A percentile compares a stretch with the other conserved stretches of the same genome.
phyloP scores from a whole-genome alignment of 2,113 vertebrate species.

The Chionomys nivalis region DNA sequence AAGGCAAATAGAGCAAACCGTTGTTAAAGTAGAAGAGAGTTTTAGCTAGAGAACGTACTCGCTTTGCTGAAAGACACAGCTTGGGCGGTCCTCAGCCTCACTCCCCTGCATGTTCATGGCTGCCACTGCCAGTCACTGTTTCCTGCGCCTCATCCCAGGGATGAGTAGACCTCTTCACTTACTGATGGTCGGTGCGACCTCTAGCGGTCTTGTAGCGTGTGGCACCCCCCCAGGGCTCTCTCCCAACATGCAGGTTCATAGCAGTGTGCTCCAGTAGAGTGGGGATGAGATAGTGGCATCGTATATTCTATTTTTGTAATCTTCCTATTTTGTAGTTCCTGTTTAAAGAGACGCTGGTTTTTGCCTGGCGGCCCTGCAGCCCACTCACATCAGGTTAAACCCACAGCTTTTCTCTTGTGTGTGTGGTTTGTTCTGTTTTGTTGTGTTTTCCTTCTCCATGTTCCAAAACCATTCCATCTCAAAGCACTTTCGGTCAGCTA shows the following conservation, averaged over 20 bases:
- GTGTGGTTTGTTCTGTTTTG: background rate
- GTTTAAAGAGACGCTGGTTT: slow-evolving; percentile 88
- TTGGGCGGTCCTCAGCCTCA: slow-evolving; percentile 87
- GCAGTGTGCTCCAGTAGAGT: slow-evolving; percentile 82
- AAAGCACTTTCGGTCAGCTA: slow-evolving; percentile 95
- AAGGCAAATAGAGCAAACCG: slow-evolving; percentile 75
- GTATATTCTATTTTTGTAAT: slow-evolving; percentile 91
- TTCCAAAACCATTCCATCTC: slow-evolving; percentile 94
- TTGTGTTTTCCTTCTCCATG: slow-evolving; percentile 66
- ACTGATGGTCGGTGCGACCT: slow-evolving; percentile 86
- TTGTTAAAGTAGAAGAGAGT: slow-evolving; percentile 91
- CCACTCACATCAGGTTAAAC: slow-evolving; percentile 84
- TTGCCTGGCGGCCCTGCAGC: slow-evolving; percentile 82
- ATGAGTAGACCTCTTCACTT: slow-evolving; percentile 83
- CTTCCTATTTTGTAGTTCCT: slow-evolving; percentile 88
- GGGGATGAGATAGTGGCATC: slow-evolving; percentile 82
- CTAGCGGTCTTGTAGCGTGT: slow-evolving; percentile 76
- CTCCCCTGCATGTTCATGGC: slow-evolving; percentile 91
- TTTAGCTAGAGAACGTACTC: slow-evolving; percentile 83
- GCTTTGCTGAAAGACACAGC: slow-evolving; percentile 82
- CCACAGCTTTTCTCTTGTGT: slow-evolving; percentile 83
- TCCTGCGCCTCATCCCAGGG: slow-evolving; percentile 85
- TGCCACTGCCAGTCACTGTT: slow-evolving; percentile 93
- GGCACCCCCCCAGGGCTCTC: slow-evolving; percentile 46
- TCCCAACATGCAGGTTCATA: slow-evolving; percentile 82